Evolutionary conservation across 2,113 vertebrate species (phyloP).

Genomic region (Lates calcarifer): DNA sequence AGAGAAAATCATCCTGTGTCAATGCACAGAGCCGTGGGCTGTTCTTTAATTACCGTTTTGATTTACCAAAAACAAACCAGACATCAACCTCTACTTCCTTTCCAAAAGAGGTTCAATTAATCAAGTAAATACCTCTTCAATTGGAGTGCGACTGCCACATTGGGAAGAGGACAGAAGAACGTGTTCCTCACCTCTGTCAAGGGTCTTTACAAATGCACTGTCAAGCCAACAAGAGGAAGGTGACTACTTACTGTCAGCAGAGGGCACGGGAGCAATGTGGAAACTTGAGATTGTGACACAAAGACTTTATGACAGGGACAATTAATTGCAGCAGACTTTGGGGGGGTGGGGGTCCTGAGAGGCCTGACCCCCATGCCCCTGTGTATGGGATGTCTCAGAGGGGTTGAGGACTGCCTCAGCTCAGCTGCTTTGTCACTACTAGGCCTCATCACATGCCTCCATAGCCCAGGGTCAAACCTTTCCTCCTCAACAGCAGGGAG

Average conservation of each 20-base stretch:
- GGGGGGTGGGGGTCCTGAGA: slow-evolving; percentile 38
- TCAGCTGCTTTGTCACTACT: slow-evolving; percentile 46
- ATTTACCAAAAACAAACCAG: slow-evolving; percentile 40
- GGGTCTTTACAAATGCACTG: slow-evolving; percentile 44
- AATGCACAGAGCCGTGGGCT: slow-evolving; percentile 25
- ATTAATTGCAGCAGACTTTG: slow-evolving; percentile 72
- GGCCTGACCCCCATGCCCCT: slow-evolving; percentile 57
- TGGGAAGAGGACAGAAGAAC: slow-evolving; percentile 5
- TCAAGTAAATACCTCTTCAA: slow-evolving; percentile 68
- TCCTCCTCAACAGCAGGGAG: slow-evolving; percentile 6
- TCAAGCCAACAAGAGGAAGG: slow-evolving; percentile 50
- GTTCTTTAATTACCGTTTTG: slow-evolving; percentile 62
- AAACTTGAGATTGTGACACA: slow-evolving; percentile 71
- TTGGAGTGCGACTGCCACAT: slow-evolving; percentile 47
- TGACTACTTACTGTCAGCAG: slow-evolving; percentile 59
- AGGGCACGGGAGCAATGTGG: slow-evolving; percentile 55
- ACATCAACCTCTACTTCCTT: slow-evolving; percentile 41
- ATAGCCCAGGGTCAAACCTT: slow-evolving; percentile 27
- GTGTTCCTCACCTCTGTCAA: slow-evolving; percentile 39
- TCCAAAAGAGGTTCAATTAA: slow-evolving; percentile 69
- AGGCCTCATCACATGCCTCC: slow-evolving; percentile 13
- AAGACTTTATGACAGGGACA: slow-evolving; percentile 65
- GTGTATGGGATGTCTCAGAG: slow-evolving; percentile 39
- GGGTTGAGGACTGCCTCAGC: slow-evolving; percentile 35
- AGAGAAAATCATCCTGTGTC: slow-evolving; percentile 25